Evolutionary conservation across 2,888 invertebrate species (phyloP), one percentile per base, ranked within the genome.

Genomic region (Chrysolina haemoptera): DNA sequence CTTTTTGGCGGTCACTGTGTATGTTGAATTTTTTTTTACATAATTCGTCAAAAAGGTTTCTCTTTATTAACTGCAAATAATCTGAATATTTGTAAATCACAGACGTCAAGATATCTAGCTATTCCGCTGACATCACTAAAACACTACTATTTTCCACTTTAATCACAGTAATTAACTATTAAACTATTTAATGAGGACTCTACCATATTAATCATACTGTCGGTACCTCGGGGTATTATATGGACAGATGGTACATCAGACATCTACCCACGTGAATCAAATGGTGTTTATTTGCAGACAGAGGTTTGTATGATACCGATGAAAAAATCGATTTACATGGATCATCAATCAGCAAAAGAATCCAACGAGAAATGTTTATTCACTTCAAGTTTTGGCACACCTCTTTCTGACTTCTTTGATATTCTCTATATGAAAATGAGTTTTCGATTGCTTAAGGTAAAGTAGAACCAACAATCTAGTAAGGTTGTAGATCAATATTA

Each of bases 171-270:
- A 82, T 82, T 80, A 78, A 76, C 75, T 73, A 77, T 82, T 82
- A 79, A 82, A 78, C 78, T 76, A 75, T 79, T 75, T 83, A 82
- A 83, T 82, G 81, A 80, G 78, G 73, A 78, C 76, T 78, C 76
- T 73, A 80, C 78, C 72, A 75, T 79, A 82, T 82, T 82, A 80
- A 82, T 82, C 81, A 81, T 78, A 71, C 70, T 66, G 75, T 75
- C 80, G 78, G 80, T 80, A 80, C 82, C 80, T 75, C 76, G 73
- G 80, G 82, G 76, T 74, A 78, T 72, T 77, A 53, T 11, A 78
- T n/a, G n/a, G 79, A 80, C 80, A 80, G 80, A 78, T 80, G 80
- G 73, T 80, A 78, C 73, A 66, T 70, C 77, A 59, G 62, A 71
- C 68, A 62, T 65, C 71, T 74, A 76, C 77, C 79, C 75, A 78